phyloP scores from a whole-genome alignment of 2,797 vertebrate species.

The Galago senegalensis region DNA sequence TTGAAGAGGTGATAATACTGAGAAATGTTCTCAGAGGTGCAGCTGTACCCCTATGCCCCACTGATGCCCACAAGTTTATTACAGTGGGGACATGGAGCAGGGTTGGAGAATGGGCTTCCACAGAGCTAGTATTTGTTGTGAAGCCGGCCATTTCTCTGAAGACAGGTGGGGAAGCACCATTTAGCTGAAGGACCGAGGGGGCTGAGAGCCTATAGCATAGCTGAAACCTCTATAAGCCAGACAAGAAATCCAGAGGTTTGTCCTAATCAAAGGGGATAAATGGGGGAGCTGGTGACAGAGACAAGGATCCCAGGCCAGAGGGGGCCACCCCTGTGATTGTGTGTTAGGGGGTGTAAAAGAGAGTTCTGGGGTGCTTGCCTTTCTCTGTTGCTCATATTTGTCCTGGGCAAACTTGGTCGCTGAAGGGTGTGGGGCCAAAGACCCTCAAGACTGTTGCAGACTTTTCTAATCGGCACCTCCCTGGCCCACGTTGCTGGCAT shows the following conservation, averaged over 20 bases:
- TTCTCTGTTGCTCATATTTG: background rate
- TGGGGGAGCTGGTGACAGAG: background rate
- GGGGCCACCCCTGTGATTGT: rapidly evolving
- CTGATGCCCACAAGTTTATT: background rate
- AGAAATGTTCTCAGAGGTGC: background rate
- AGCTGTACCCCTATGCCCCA: too few relatives aligned
- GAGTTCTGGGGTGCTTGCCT: background rate
- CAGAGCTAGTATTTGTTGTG: background rate
- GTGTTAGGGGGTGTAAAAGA: rapidly evolving
- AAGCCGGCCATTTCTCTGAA: background rate
- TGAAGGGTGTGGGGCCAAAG: background rate
- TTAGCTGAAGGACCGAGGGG: background rate
- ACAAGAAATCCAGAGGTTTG: background rate
- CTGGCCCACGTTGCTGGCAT: too few relatives aligned
- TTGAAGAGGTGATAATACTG: background rate
- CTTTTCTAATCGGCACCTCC: background rate
- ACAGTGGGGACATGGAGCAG: background rate
- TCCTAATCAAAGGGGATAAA: background rate
- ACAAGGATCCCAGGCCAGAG: too few relatives aligned
- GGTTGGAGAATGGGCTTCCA: rapidly evolving
- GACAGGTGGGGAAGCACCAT: background rate
- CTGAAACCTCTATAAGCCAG: background rate
- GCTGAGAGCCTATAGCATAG: background rate
- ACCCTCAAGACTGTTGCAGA: background rate
- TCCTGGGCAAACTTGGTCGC: background rate